Evolutionary conservation across 2,888 invertebrate genomes (phyloP), one percentile per base, ranked within the genome.

Genomic region (Lordiphosa fenestrarum): DNA sequence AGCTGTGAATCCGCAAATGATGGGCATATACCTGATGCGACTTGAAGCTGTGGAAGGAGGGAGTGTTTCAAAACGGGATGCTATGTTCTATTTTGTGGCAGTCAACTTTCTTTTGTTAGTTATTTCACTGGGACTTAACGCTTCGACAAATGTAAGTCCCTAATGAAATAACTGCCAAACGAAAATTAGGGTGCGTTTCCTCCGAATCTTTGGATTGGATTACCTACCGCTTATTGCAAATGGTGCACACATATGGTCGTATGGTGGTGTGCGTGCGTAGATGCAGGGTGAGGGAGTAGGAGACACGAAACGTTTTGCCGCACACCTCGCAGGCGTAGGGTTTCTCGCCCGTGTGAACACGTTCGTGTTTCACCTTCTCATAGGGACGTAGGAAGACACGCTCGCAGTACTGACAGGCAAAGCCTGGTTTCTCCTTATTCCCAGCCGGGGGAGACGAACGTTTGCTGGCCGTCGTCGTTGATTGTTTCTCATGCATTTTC

Each of bases 301-400:
- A 93, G 21, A 95, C 95, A 7, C 95, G 91, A 89, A 95, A 95
- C 4, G 93, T 92, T 88, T 95, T 95, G 42, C 95, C 95, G 84
- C 95, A 95, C 30, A 95, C 93, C 86, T 94, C 94, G 76, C 95
- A 95, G 53, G 92, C 91, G 78, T 95, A 94, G 0, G 95, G 95
- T 76, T 95, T 95, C 82, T 95, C 95, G 85, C 94, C 94, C 0
- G 95, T 95, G 73, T 95, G 95, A 80, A 95, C 94, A n/a, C 95
- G 91, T 88, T 95, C 95, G 76, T 95, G 95, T 87, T 95, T 95
- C 1, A 95, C 95, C 88, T 95, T 95, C 76, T 95, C 95, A 74
- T 94, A 94, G 0, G 95, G 95, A 39, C 94, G 90, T 2, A 92
- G 91, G 76, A 95, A 95, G 62, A 93, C 91, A 53, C 94, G 91